Evolutionary conservation across 1,140 invertebrate species (phyloP).

Genomic region (Cheumatopsyche charites): DNA sequence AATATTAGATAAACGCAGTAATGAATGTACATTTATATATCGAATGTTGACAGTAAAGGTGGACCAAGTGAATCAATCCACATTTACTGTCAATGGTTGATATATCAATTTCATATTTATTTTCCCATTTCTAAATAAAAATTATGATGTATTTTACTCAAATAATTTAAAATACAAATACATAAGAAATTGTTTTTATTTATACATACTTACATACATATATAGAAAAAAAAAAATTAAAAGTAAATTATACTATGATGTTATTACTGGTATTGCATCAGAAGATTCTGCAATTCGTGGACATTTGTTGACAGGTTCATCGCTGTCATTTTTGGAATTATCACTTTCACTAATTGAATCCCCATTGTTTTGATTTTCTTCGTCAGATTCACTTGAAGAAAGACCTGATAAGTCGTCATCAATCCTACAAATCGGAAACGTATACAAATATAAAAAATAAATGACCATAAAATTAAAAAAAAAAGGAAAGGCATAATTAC

Average conservation of each 20-base stretch:
- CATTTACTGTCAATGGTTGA: too few species aligned
- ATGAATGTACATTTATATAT: neutral
- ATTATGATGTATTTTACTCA: too few species aligned
- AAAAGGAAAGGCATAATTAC: constrained; percentile 33
- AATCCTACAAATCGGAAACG: constrained; percentile 50
- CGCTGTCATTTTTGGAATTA: neutral
- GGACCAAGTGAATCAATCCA: too few species aligned
- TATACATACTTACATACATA: neutral
- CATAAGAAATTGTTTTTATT: too few species aligned
- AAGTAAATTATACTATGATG: too few species aligned
- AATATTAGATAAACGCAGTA: neutral
- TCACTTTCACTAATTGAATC: constrained; percentile 46
- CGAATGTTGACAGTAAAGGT: neutral
- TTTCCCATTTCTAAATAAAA: too few species aligned
- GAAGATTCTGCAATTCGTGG: neutral
- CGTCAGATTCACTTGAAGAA: constrained; percentile 58
- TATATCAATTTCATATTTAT: too few species aligned
- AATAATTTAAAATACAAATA: too few species aligned
- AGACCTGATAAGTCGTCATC: constrained; percentile 60
- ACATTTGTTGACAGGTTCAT: neutral
- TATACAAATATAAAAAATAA: constrained; percentile 4
- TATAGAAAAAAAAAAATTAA: too few species aligned
- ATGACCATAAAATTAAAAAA: constrained; percentile 11
- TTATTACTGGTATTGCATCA: too few species aligned
- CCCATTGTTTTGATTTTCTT: constrained; percentile 52